Conservation (phyloP, 2,113 vertebrate species). For the Odocoileus hemionus region DNA sequence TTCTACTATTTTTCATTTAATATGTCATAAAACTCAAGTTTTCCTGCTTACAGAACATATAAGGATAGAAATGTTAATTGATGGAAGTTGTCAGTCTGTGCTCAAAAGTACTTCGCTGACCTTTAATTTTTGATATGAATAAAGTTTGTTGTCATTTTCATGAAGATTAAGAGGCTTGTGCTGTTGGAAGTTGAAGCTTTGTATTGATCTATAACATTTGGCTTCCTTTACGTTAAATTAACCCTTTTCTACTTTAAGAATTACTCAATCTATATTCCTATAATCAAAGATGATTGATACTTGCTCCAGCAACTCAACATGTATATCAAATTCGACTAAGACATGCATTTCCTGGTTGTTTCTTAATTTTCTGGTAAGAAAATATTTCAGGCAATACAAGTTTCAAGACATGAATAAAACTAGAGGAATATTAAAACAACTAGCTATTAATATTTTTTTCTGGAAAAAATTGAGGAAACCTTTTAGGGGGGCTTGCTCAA, state of each 20-base stretch:
- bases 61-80: slow-evolving; percentile 63
- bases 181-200: slow-evolving; percentile 52
- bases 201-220: slow-evolving; percentile 57
- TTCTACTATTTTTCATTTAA: slow-evolving; percentile 51
- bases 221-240: neutral
- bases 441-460: neutral
- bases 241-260: neutral
- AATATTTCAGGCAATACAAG: neutral
- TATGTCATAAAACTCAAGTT: slow-evolving; percentile 36
- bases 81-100: slow-evolving; percentile 67
- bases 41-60: slow-evolving; percentile 59
- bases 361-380: neutral
- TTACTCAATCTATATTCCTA: neutral
- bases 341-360: neutral
- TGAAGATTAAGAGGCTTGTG: slow-evolving; percentile 66
- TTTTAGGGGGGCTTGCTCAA: neutral
- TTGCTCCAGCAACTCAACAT: neutral
- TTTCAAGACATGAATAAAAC: neutral
- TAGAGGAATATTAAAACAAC: neutral
- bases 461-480: neutral
- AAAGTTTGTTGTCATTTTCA: slow-evolving; percentile 68
- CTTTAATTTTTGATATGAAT: slow-evolving; percentile 78
- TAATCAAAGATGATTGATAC: neutral
- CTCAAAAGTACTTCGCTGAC: slow-evolving; percentile 68
- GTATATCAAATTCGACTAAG: neutral